phyloP scores from a whole-genome alignment of 2,113 vertebrate genomes.

The Stegostoma tigrinum region DNA sequence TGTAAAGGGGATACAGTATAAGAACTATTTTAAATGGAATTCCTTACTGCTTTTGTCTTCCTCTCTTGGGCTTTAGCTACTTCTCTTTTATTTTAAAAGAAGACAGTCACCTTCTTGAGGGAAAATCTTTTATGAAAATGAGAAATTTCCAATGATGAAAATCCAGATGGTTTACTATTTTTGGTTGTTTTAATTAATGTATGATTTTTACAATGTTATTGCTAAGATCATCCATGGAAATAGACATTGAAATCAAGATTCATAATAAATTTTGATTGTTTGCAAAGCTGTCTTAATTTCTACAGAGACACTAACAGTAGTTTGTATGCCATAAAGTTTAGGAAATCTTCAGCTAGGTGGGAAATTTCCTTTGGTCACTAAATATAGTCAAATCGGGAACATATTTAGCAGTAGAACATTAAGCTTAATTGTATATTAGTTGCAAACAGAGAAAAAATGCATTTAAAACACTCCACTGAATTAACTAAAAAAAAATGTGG shows the following conservation, averaged over 20 bases:
- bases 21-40: neutral
- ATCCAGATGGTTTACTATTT: neutral
- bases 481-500: neutral
- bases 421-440: neutral
- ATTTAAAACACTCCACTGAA: conserved; percentile 46
- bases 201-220: neutral
- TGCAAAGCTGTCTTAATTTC: neutral
- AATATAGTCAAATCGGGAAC: neutral
- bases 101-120: neutral
- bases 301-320: neutral
- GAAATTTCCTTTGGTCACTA: neutral
- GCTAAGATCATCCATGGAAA: neutral
- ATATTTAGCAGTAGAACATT: conserved; percentile 40
- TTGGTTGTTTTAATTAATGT: neutral
- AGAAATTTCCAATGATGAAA: neutral
- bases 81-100: neutral
- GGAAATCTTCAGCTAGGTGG: neutral
- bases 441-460: conserved; percentile 49
- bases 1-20: neutral
- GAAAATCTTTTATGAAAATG: neutral
- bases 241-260: neutral
- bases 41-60: neutral
- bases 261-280: neutral
- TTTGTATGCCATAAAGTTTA: neutral
- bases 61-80: neutral